phyloP scores from a whole-genome alignment of 2,888 invertebrate genomes.

The Bembecia ichneumoniformis region DNA sequence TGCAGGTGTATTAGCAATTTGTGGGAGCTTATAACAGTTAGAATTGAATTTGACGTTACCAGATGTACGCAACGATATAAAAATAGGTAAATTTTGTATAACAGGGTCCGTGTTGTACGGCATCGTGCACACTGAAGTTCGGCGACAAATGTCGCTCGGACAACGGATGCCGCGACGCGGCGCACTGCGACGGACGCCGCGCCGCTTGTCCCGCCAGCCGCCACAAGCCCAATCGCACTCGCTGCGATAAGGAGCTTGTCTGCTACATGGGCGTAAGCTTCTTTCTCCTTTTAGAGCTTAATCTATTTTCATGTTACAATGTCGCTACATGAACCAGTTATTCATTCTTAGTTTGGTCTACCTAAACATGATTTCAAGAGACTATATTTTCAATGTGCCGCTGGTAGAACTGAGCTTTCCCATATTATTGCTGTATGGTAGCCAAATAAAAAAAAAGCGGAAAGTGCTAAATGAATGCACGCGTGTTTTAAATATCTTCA shows the following conservation, averaged over 20 bases:
- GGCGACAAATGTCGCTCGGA: constrained; percentile 92
- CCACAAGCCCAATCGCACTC: constrained; percentile 93
- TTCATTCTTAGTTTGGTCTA: not conserved
- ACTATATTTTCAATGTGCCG: no score
- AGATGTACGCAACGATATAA: no score
- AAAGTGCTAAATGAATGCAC: no score
- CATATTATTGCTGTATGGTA: no score
- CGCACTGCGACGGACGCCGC: constrained; percentile 90
- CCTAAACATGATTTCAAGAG: no score
- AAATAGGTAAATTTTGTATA: not conserved
- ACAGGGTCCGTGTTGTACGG: constrained; percentile 95
- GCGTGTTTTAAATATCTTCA: no score
- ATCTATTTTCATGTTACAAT: not conserved
- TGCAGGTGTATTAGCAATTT: no score
- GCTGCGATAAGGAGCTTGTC: constrained; percentile 97
- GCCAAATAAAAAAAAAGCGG: no score
- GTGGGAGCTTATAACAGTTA: no score
- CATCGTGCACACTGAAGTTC: constrained; percentile 86
- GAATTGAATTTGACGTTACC: no score
- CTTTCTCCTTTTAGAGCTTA: constrained; percentile 16
- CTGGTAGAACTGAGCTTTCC: no score
- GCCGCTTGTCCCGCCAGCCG: constrained; percentile 93
- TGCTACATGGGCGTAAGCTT: constrained; percentile 93
- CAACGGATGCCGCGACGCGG: constrained; percentile 93
- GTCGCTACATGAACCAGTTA: not conserved